phyloP scores from a whole-genome alignment of 2,888 invertebrate genomes.

The Schizaphis graminum region DNA sequence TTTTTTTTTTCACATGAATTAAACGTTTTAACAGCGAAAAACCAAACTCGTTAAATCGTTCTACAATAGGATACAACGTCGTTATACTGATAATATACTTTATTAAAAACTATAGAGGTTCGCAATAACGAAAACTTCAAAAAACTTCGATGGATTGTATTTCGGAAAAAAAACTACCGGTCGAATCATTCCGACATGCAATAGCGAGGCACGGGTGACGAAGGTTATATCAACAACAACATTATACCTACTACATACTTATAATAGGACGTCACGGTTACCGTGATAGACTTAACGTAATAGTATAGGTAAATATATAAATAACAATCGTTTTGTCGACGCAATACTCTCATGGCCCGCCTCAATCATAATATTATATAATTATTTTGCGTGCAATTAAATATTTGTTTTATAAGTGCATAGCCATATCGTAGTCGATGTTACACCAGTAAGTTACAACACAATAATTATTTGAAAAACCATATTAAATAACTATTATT shows the following conservation, averaged over 20 bases:
- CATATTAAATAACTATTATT: neutral
- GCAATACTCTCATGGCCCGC: neutral
- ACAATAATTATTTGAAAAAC: neutral
- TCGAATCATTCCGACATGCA: neutral
- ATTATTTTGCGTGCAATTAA: neutral
- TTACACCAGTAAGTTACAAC: neutral
- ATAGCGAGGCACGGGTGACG: too few relatives aligned
- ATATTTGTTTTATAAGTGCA: neutral
- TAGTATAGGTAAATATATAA: neutral
- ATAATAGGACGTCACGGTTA: neutral
- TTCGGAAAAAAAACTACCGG: neutral
- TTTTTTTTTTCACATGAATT: neutral
- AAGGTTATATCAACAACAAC: neutral
- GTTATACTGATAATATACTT: neutral
- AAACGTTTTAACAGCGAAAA: neutral
- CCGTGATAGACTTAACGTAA: neutral
- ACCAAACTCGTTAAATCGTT: neutral
- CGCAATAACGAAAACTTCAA: neutral
- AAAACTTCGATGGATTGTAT: too few relatives aligned
- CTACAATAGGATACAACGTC: neutral
- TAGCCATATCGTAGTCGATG: neutral
- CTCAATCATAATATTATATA: neutral
- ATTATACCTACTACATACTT: neutral
- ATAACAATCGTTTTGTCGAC: neutral
- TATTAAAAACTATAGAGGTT: neutral